These are phyloP conservation scores for Drosophila picticornis DNA, from an alignment of 2,888 invertebrate species.

Conservation along the genomic window DNA sequence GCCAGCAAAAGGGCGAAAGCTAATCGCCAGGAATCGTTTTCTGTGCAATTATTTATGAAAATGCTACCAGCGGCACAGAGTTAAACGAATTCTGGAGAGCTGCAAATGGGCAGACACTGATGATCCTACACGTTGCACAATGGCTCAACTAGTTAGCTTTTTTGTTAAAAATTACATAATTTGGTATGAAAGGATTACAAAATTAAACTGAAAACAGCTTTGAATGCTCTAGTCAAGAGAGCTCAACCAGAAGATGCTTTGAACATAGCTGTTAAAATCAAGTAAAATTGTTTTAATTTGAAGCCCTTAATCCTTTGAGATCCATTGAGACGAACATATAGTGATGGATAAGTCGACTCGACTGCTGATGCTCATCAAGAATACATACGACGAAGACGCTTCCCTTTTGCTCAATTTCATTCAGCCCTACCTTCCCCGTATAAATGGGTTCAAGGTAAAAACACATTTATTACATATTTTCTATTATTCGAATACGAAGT, in stretches of 20 bases:
- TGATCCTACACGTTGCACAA: constrained; percentile 7
- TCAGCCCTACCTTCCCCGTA: background rate
- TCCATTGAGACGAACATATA: background rate
- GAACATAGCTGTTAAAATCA: background rate
- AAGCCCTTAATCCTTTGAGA: background rate
- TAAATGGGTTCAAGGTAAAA: background rate
- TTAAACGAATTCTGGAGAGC: constrained; percentile 18
- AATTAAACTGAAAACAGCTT: background rate
- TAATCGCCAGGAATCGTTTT: constrained; percentile 64
- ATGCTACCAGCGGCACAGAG: constrained; percentile 26
- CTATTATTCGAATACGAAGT: background rate
- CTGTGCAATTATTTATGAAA: constrained; percentile 70
- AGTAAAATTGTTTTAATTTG: too few relatives aligned
- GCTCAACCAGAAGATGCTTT: background rate
- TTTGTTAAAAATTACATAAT: background rate
- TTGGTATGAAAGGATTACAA: background rate
- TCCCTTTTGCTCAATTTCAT: background rate
- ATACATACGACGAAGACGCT: background rate
- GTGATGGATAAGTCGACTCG: background rate
- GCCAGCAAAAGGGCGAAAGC: constrained; percentile 34
- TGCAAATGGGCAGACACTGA: background rate
- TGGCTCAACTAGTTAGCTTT: background rate
- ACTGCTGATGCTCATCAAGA: background rate
- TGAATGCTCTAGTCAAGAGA: background rate
- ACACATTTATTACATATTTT: too few relatives aligned